phyloP scores from a whole-genome alignment of 2,888 invertebrate species.

The Orthosia cruda region DNA sequence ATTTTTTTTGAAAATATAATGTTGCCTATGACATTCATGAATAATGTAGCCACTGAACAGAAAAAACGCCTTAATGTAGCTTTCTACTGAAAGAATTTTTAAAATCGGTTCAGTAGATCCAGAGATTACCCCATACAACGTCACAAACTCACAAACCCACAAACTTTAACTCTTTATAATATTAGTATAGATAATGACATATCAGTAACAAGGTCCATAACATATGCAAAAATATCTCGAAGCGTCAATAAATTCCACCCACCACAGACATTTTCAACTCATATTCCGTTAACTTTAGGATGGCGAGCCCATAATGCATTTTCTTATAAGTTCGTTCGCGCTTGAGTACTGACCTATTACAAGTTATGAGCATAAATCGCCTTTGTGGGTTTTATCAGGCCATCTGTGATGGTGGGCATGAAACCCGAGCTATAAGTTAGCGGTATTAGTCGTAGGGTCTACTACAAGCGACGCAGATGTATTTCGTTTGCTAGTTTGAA shows the following conservation, averaged over 20 bases:
- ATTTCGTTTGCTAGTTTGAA: not conserved
- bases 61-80: no score
- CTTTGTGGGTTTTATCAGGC: conserved; percentile 70
- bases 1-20: no score
- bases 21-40: no score
- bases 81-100: no score
- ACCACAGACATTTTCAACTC: conserved; percentile 16
- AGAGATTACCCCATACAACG: no score
- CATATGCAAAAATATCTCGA: conserved; percentile 3
- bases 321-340: conserved; percentile 42
- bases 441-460: conserved; percentile 24
- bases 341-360: conserved; percentile 66
- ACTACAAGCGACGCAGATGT: conserved; percentile 34
- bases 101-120: no score
- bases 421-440: conserved; percentile 59
- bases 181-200: no score
- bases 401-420: conserved; percentile 74
- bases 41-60: no score
- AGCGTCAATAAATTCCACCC: not conserved
- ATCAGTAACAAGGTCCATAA: no score
- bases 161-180: no score
- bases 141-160: no score
- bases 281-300: conserved; percentile 32
- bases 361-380: conserved; percentile 76
- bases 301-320: conserved; percentile 57